phyloP scores from a whole-genome alignment of 2,797 vertebrate species.

The Phoeniculus purpureus region DNA sequence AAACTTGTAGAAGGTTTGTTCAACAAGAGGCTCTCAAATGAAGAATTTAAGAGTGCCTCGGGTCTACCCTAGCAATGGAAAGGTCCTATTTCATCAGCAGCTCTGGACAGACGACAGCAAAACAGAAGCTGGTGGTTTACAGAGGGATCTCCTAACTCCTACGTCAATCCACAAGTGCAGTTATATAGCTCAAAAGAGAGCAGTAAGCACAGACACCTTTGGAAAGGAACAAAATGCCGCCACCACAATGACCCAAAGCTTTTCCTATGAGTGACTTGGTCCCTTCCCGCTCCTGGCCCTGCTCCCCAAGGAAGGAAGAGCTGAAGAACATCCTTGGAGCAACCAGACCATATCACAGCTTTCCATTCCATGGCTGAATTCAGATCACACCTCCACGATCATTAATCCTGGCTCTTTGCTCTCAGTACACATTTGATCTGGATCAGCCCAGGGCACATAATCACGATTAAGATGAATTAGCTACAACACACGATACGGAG shows the following conservation, averaged over 20 bases:
- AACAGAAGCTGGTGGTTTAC: slow-evolving; percentile 7
- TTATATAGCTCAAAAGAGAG: neutral
- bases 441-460: slow-evolving; percentile 63
- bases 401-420: slow-evolving; percentile 62
- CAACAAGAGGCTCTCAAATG: neutral
- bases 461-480: slow-evolving; percentile 73
- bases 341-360: neutral
- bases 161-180: neutral
- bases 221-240: neutral
- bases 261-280: neutral
- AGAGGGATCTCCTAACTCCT: neutral
- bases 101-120: neutral
- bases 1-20: neutral
- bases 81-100: neutral
- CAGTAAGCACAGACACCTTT: neutral
- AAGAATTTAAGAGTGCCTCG: neutral
- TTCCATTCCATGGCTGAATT: slow-evolving; percentile 8
- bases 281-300: neutral
- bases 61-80: neutral
- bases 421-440: slow-evolving; percentile 64
- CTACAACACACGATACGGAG: slow-evolving; percentile 59
- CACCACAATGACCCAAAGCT: neutral
- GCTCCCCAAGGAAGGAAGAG: neutral
- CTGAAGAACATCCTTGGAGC: neutral
- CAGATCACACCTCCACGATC: slow-evolving; percentile 37